These are phyloP conservation scores for Dioctria rufipes DNA, from an alignment of 2,888 invertebrate species.

Conservation along the genomic window DNA sequence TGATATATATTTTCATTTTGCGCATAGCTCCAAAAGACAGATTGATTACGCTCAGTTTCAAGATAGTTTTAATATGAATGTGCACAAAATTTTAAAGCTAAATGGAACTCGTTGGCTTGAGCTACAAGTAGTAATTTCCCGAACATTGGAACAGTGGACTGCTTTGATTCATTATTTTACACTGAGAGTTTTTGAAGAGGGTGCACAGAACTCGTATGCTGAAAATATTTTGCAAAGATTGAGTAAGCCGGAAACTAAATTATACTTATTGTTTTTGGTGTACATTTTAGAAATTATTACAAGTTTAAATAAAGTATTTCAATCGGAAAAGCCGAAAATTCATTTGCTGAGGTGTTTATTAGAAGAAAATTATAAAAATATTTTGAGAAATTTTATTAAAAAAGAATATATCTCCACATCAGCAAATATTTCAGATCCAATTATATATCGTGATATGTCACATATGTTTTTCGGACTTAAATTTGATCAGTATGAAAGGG, in stretches of 20 bases:
- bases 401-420: conserved; percentile 1
- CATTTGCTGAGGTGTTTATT: too few relatives aligned
- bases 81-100: conserved; percentile 19
- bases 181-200: background rate
- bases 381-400: too few relatives aligned
- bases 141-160: conserved; percentile 19
- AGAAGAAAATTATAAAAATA: too few relatives aligned
- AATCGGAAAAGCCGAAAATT: too few relatives aligned
- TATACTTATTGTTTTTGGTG: conserved; percentile 11
- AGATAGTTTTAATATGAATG: conserved; percentile 10
- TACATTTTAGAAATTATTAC: too few relatives aligned
- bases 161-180: conserved; percentile 15
- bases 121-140: background rate
- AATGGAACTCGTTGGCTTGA: conserved; percentile 4
- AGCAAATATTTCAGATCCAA: too few relatives aligned
- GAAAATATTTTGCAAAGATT: background rate
- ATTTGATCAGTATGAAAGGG: too few relatives aligned
- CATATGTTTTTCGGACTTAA: background rate
- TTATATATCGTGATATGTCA: too few relatives aligned
- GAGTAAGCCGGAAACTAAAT: background rate
- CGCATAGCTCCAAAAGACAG: too few relatives aligned
- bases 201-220: background rate
- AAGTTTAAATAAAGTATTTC: too few relatives aligned
- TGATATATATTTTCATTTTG: too few relatives aligned
- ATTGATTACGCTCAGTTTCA: background rate